Evolutionary conservation across 1,140 invertebrate genomes (phyloP), one percentile per base, ranked within the genome.

Genomic region (Sipha flava): DNA sequence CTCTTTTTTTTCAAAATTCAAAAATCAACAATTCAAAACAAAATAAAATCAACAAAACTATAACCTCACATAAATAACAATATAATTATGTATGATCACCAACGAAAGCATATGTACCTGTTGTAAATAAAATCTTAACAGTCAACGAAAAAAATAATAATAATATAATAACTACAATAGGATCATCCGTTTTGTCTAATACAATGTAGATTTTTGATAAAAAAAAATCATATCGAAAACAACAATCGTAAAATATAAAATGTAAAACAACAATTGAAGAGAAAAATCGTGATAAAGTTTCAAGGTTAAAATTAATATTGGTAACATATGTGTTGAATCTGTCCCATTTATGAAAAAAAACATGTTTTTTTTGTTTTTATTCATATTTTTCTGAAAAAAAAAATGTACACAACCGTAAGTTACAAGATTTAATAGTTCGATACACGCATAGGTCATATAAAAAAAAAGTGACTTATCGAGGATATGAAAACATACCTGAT

Each of bases 141-240:
- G 59, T 57, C 73, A 77, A 77, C 73, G 43, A 75, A 52, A 70
- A 72, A 52, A 52, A 54, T 75, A 34, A 68, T 43, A 68, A 23
- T 75, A 75, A 75, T 49, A 37, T 54, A 57, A 75, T 54, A 68
- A 68, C 64, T 68, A 45, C 40, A 68, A 68, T 68, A 68, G 64
- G 64, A 68, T 45, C 64, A 66, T 68, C 37, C 16, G 16, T 68
- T 45, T 37, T 54, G 31, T 72, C 72, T 52, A 75, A 52, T 21
- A 75, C 31, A 75, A 75, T 54, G 31, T 54, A 75, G 47, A 45
- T 45, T 68, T 45, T 68, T 26, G 37, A 45, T 68, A 43, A 75
- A 75, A 75, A 23, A 72, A 57, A 34, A 54, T 57, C 12, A 59
- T 77, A 77, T 40, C 14, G 34, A 73, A 57, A 77, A 77, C 52